phyloP scores from a whole-genome alignment of 2,113 vertebrate species.

The Turdus rufiventris region DNA sequence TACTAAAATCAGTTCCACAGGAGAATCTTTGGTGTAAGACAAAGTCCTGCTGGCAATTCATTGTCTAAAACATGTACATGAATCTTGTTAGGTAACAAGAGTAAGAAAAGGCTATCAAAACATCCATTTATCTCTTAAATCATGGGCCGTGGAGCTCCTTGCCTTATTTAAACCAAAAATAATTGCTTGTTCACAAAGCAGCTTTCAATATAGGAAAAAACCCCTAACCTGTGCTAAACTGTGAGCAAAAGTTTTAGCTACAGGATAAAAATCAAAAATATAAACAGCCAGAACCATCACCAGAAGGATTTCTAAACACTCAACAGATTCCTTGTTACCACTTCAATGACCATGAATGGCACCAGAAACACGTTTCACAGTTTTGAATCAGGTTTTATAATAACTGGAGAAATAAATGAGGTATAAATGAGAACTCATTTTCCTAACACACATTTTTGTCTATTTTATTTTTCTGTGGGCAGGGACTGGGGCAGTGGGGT shows the following conservation, averaged over 20 bases:
- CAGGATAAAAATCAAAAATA: neutral
- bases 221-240: neutral
- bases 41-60: neutral
- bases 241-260: neutral
- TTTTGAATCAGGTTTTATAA: neutral
- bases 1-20: neutral
- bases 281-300: neutral
- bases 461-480: neutral
- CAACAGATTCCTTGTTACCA: neutral
- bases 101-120: neutral
- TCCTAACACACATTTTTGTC: neutral
- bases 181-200: neutral
- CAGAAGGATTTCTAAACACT: neutral
- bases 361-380: neutral
- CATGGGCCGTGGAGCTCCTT: neutral
- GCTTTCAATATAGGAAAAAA: neutral
- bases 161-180: neutral
- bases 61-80: neutral
- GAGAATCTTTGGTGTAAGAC: neutral
- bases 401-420: neutral
- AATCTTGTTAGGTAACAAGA: neutral
- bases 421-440: neutral
- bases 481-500: neutral
- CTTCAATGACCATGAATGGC: neutral
- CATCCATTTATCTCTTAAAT: neutral